These are phyloP conservation scores for Danio tinwini DNA, from an alignment of 2,797 vertebrate genomes.

Conservation along the genomic window DNA sequence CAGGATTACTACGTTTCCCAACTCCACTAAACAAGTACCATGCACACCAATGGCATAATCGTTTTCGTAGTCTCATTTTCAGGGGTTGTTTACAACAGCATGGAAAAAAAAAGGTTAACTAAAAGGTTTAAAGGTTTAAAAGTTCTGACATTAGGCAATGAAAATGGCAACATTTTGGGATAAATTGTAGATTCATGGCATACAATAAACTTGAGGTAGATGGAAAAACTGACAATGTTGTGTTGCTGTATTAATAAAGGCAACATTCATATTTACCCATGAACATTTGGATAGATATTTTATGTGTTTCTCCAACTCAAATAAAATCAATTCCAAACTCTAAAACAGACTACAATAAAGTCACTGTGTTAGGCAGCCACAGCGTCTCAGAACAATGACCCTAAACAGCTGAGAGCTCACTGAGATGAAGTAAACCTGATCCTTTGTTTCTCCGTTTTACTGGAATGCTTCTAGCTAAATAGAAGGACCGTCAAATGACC, in stretches of 20 bases:
- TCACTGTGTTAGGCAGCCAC: neutral
- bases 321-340: conserved; percentile 22
- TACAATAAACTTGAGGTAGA: neutral
- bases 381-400: conserved; percentile 23
- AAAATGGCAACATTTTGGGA: no score
- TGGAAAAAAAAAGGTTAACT: no score
- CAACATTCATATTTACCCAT: conserved; percentile 28
- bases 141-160: no score
- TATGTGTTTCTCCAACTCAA: conserved; percentile 29
- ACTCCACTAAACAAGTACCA: no score
- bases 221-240: no score
- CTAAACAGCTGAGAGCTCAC: conserved; percentile 17
- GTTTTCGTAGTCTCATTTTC: no score
- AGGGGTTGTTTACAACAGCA: no score
- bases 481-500: neutral
- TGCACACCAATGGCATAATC: no score
- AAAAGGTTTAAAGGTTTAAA: no score
- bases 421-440: conserved; percentile 38
- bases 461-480: conserved; percentile 26
- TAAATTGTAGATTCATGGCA: neutral
- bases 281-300: conserved; percentile 7
- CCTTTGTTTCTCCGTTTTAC: conserved; percentile 7
- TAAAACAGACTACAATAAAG: conserved; percentile 24
- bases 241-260: neutral
- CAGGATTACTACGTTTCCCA: no score